phyloP scores from a whole-genome alignment of 2,888 invertebrate species.

The Cyclophora albipunctata region DNA sequence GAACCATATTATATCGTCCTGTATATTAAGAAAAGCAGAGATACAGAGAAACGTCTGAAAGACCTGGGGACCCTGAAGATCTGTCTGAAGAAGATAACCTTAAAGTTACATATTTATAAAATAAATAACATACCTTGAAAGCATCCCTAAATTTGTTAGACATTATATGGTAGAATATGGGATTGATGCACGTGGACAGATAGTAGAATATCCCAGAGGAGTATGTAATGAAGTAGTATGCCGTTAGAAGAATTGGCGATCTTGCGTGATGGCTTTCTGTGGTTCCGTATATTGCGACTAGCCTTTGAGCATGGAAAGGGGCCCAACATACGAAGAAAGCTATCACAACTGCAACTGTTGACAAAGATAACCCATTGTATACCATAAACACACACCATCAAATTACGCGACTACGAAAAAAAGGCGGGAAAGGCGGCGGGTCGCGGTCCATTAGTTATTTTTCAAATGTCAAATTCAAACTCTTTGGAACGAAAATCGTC shows the following conservation, averaged over 20 bases:
- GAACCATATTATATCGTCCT: too few relatives aligned
- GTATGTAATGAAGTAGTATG: constrained; percentile 84
- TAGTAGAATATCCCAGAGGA: constrained; percentile 93
- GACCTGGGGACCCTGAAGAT: too few relatives aligned
- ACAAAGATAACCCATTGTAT: constrained; percentile 3
- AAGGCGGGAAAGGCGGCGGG: too few relatives aligned
- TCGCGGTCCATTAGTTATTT: too few relatives aligned
- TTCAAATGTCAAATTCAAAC: too few relatives aligned
- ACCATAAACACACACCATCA: too few relatives aligned
- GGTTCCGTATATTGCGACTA: constrained; percentile 84
- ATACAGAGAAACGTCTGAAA: too few relatives aligned
- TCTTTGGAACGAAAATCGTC: too few relatives aligned
- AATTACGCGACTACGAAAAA: too few relatives aligned
- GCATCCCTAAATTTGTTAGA: constrained; percentile 94
- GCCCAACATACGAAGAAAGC: constrained; percentile 94
- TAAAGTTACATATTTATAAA: too few relatives aligned
- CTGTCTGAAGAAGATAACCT: too few relatives aligned
- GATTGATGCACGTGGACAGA: constrained; percentile 93
- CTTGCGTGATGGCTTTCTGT: constrained; percentile 54
- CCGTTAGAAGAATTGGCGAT: constrained; percentile 63
- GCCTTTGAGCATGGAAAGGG: constrained; percentile 94
- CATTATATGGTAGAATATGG: constrained; percentile 95
- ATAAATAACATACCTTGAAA: constrained; percentile 81
- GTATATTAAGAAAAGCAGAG: too few relatives aligned
- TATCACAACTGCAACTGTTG: constrained; percentile 89